These are phyloP conservation scores for Magallana nippona DNA, from an alignment of 2,888 invertebrate genomes.

Conservation along the genomic window DNA sequence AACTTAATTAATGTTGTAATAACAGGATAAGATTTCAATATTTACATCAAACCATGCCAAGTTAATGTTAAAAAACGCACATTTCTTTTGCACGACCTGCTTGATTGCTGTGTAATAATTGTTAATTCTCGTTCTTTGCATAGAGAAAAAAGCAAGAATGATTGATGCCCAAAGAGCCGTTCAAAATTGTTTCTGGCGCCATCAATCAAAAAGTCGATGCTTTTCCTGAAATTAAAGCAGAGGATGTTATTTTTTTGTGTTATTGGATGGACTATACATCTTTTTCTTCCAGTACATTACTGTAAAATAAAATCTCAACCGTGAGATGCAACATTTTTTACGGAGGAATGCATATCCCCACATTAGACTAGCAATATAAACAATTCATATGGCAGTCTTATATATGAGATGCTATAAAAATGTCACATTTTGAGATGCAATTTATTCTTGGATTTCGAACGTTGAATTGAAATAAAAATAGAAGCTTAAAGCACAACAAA, in stretches of 20 bases:
- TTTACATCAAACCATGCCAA: constrained; percentile 27
- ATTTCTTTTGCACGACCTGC: neutral
- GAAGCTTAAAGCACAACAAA: no score
- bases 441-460: no score
- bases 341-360: no score
- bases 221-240: neutral
- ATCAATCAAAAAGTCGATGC: neutral
- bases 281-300: no score
- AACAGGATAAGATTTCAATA: constrained; percentile 21
- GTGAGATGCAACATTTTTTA: no score
- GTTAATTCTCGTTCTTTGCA: constrained; percentile 2
- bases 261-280: neutral
- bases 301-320: no score
- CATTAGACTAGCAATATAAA: no score
- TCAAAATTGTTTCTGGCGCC: neutral
- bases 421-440: no score
- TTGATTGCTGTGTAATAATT: neutral
- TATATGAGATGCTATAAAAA: no score
- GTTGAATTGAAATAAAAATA: no score
- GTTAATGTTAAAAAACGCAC: constrained; percentile 9
- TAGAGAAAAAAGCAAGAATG: neutral
- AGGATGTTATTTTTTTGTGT: neutral
- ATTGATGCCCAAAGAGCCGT: neutral
- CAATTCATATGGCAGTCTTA: no score
- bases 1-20: constrained; percentile 20